A percentile compares a stretch with the other conserved stretches of the same genome.
These are phyloP conservation scores for Calliphora vomitoria DNA, from an alignment of 2,888 invertebrate genomes.

Conservation along the genomic window DNA sequence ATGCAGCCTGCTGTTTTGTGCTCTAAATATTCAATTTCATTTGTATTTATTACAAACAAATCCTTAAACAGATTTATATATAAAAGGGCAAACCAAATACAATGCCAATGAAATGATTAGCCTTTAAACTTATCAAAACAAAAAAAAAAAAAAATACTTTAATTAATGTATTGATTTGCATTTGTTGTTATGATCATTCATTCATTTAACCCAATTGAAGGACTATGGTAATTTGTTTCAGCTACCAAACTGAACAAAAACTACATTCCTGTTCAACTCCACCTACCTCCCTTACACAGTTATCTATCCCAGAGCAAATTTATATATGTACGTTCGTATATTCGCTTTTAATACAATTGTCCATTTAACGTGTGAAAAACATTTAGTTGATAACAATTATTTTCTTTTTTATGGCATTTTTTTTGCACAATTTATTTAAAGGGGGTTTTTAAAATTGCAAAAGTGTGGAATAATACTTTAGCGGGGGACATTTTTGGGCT, in stretches of 20 bases:
- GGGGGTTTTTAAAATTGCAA: not conserved
- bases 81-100: not conserved
- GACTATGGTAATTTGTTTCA: not conserved
- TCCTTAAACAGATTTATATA: too few species aligned
- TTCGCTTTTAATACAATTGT: not conserved
- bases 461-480: too few species aligned
- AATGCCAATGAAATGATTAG: not conserved
- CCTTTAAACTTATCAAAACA: not conserved
- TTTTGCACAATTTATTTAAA: not conserved
- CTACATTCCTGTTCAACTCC: not conserved
- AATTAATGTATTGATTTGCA: constrained; percentile 10
- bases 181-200: not conserved
- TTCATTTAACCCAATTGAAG: not conserved
- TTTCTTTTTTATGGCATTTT: not conserved
- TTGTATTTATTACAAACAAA: too few species aligned
- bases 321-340: not conserved
- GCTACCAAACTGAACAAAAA: not conserved
- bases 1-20: too few species aligned
- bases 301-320: not conserved
- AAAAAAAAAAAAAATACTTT: not conserved
- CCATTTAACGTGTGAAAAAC: not conserved
- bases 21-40: too few species aligned
- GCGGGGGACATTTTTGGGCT: too few species aligned
- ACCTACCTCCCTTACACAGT: not conserved
- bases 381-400: not conserved